Evolutionary conservation across 2,888 invertebrate species (phyloP).

Genomic region (Stenichneumon culpator): DNA sequence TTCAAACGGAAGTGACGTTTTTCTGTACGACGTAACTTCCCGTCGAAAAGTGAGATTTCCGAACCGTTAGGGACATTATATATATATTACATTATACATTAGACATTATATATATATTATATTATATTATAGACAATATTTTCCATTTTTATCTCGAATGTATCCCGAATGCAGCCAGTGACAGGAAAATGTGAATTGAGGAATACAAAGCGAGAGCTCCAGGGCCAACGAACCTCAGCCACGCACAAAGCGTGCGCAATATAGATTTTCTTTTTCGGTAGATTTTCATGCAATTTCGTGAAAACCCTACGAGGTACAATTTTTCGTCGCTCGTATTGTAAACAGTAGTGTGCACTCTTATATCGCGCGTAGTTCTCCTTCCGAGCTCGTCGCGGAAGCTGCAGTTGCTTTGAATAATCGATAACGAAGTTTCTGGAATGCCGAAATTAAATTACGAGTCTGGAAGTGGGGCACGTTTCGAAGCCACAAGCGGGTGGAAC

Average conservation of each 20-base stretch:
- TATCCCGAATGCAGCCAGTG: no score
- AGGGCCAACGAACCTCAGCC: no score
- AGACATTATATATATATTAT: no score
- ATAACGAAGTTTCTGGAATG: slow-evolving; percentile 60
- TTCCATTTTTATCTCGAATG: no score
- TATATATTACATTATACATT: no score
- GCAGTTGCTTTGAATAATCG: slow-evolving; percentile 49
- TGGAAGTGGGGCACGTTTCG: slow-evolving; percentile 37
- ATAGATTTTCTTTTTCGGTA: neutral
- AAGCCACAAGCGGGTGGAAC: slow-evolving; percentile 11
- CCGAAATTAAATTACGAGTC: slow-evolving; percentile 53
- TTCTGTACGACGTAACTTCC: no score
- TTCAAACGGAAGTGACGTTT: no score
- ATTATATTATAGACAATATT: no score
- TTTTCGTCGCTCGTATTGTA: slow-evolving; percentile 10
- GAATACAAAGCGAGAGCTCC: neutral
- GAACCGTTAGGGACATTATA: no score
- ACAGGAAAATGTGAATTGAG: no score
- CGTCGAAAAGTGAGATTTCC: no score
- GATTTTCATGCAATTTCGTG: neutral
- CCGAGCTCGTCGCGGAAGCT: neutral
- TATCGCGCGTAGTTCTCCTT: neutral
- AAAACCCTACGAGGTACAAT: slow-evolving; percentile 9
- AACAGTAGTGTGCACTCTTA: neutral
- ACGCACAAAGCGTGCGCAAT: neutral